These are phyloP conservation scores for Agonopterix alstromeriana DNA, from an alignment of 2,888 invertebrate species.

Conservation along the genomic window DNA sequence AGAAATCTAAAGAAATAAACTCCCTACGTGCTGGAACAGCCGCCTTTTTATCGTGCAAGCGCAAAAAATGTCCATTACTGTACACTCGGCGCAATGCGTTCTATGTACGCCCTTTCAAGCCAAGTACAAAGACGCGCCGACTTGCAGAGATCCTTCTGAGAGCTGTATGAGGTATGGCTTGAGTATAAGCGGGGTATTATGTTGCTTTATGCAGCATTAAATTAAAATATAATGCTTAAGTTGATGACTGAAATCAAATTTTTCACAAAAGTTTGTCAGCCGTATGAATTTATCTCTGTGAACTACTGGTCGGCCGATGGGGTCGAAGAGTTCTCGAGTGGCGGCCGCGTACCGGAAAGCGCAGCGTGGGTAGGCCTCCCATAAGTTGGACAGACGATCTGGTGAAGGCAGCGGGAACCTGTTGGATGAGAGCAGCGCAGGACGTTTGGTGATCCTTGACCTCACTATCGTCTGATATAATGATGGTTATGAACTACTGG, in stretches of 20 bases:
- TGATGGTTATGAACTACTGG: too few relatives aligned
- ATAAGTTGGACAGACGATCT: too few relatives aligned
- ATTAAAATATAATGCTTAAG: too few relatives aligned
- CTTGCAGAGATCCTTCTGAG: slow-evolving; percentile 29
- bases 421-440: too few relatives aligned
- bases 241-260: background rate
- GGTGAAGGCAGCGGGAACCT: too few relatives aligned
- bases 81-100: slow-evolving; percentile 16
- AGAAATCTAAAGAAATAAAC: background rate
- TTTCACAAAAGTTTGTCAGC: background rate
- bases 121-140: slow-evolving; percentile 49
- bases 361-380: too few relatives aligned
- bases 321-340: too few relatives aligned
- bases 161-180: slow-evolving; percentile 23
- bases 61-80: slow-evolving; percentile 53
- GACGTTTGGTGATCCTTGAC: too few relatives aligned
- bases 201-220: too few relatives aligned
- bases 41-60: slow-evolving; percentile 52
- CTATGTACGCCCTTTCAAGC: slow-evolving; percentile 45
- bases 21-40: slow-evolving; percentile 24
- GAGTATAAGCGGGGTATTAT: slow-evolving; percentile 22
- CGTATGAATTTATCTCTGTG: background rate
- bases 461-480: too few relatives aligned
- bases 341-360: too few relatives aligned
- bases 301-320: too few relatives aligned